Evolutionary conservation across 2,797 vertebrate species (phyloP).

Genomic region (Lagocephalus sceleratus): DNA sequence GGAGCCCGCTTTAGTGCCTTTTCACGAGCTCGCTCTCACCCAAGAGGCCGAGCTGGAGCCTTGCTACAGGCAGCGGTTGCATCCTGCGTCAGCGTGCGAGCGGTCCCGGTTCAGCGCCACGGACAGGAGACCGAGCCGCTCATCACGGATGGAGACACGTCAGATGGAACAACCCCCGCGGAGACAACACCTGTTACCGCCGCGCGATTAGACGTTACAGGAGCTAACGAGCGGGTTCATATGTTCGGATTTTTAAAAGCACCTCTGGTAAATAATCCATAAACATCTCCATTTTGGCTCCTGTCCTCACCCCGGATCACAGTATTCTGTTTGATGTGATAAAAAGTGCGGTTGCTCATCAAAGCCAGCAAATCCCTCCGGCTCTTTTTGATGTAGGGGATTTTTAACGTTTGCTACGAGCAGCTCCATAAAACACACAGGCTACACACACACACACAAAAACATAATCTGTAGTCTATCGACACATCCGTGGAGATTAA

Average conservation of each 20-base stretch:
- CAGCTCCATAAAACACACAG: too few species aligned
- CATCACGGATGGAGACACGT: background rate
- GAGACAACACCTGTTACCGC: conserved; percentile 2
- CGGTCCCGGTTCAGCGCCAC: background rate
- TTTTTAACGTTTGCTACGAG: too few species aligned
- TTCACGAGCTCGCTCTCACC: too few species aligned
- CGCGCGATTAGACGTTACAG: conserved; percentile 10
- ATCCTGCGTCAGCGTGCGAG: too few species aligned
- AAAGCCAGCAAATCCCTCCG: conserved; percentile 33
- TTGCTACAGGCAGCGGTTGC: too few species aligned
- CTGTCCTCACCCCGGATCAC: conserved; percentile 30
- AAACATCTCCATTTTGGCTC: conserved; percentile 53
- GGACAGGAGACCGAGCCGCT: background rate
- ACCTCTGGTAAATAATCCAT: conserved; percentile 45
- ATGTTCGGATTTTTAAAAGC: conserved; percentile 40
- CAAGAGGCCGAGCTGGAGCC: too few species aligned
- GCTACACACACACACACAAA: too few species aligned
- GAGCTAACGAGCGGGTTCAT: conserved; percentile 17
- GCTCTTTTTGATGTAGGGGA: conserved; percentile 47
- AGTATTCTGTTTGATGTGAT: conserved; percentile 66
- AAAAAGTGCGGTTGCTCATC: conserved; percentile 52
- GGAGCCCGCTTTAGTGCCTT: too few species aligned
- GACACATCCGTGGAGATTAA: too few species aligned
- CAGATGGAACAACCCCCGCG: background rate
- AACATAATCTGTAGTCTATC: too few species aligned